Conservation (phyloP, 2,797 vertebrate species). For the Enteromius thamalakanensis region DNA sequence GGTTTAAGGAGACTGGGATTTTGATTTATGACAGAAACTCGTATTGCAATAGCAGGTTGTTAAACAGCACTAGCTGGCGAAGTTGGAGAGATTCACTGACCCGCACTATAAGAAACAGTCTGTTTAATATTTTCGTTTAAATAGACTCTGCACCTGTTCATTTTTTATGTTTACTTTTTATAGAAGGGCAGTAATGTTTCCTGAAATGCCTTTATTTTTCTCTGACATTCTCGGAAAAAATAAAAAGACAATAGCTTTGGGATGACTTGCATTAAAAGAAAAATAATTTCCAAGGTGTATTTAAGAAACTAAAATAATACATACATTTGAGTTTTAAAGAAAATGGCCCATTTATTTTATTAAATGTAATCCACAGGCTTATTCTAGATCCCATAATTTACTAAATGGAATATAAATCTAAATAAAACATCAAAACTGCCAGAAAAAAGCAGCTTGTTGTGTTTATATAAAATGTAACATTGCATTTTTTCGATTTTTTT, state of each 20-base stretch:
- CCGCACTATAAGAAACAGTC: conserved; percentile 21
- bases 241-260: background rate
- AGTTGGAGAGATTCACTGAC: conserved; percentile 34
- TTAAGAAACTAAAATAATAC: background rate
- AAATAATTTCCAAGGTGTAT: too few species aligned
- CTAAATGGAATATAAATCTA: background rate
- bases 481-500: too few species aligned
- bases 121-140: conserved; percentile 19
- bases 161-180: conserved; percentile 10
- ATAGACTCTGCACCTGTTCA: conserved; percentile 25
- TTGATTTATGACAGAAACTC: conserved; percentile 53
- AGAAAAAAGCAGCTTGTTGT: background rate
- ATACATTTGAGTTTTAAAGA: background rate
- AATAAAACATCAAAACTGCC: background rate
- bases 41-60: conserved; percentile 46
- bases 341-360: background rate
- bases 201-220: conserved; percentile 17
- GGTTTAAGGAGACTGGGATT: conserved; percentile 29
- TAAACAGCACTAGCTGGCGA: conserved; percentile 28
- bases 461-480: too few species aligned
- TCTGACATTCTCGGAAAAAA: background rate
- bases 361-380: background rate
- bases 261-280: background rate
- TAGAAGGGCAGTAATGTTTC: background rate
- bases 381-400: background rate